These are phyloP conservation scores for Sebastes schlegelii DNA, from an alignment of 2,113 vertebrate species.

Conservation along the genomic window DNA sequence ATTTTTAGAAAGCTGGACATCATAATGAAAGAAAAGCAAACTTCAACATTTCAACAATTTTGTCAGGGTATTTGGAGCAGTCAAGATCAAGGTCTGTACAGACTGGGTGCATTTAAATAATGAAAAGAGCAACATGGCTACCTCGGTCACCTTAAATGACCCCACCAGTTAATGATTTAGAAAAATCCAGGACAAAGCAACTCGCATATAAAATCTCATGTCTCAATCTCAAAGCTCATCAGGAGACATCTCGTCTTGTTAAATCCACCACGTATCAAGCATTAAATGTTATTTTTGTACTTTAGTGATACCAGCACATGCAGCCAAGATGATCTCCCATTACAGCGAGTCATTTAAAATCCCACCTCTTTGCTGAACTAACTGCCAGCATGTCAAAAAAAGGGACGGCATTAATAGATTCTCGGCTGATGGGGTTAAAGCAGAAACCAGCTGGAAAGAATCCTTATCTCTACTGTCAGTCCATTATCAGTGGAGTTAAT, in stretches of 20 bases:
- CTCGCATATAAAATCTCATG: neutral
- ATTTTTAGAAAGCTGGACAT: neutral
- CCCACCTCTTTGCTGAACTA: neutral
- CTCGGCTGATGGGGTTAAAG: neutral
- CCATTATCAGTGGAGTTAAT: neutral
- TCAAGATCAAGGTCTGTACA: neutral
- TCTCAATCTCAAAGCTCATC: too few relatives aligned
- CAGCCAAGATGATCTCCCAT: conserved; percentile 35
- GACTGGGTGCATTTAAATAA: neutral
- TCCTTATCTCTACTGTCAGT: neutral
- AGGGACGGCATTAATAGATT: neutral
- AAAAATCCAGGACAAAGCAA: neutral
- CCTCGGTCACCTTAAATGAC: neutral
- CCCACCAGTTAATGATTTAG: neutral
- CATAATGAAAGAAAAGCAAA: neutral
- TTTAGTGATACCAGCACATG: neutral
- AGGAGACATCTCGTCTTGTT: neutral
- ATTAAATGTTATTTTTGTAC: conserved; percentile 8
- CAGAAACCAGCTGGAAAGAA: neutral
- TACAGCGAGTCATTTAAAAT: conserved; percentile 49
- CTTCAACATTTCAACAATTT: neutral
- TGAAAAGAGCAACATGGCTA: neutral
- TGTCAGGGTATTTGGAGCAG: neutral
- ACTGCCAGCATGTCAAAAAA: conserved; percentile 36
- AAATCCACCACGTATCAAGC: neutral